phyloP scores from a whole-genome alignment of 2,113 vertebrate genomes.

The Salminus brasiliensis region DNA sequence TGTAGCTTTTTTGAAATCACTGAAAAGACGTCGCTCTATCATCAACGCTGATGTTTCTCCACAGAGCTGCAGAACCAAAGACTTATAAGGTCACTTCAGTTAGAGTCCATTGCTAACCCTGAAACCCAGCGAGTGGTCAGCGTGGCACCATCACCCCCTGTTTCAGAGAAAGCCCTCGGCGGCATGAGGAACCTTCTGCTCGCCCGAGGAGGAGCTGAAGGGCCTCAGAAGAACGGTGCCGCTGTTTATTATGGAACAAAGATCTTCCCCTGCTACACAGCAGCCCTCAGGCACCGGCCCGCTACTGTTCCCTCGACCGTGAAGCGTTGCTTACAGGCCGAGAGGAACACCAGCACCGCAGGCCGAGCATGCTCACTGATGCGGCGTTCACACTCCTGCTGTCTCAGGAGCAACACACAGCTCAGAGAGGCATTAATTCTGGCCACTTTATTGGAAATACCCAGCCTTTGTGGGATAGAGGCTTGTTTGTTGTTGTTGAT shows the following conservation, averaged over 20 bases:
- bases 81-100: background rate
- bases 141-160: background rate
- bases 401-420: too few relatives aligned
- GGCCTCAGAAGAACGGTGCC: slow-evolving; percentile 63
- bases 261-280: slow-evolving; percentile 14
- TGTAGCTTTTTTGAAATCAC: too few relatives aligned
- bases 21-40: too few relatives aligned
- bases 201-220: slow-evolving; percentile 62
- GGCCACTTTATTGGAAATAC: too few relatives aligned
- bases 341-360: background rate
- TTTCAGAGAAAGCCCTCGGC: background rate
- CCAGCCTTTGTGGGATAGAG: too few relatives aligned
- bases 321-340: background rate
- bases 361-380: background rate
- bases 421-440: too few relatives aligned
- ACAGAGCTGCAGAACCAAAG: background rate
- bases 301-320: background rate
- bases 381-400: background rate
- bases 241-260: slow-evolving; percentile 46
- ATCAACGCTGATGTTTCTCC: background rate
- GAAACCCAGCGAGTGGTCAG: slow-evolving; percentile 49
- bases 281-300: too few relatives aligned
- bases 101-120: background rate
- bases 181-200: background rate
- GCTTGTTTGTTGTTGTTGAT: too few relatives aligned